Conservation (phyloP, 2,797 vertebrate species). For the Macroramphosus scolopax region DNA sequence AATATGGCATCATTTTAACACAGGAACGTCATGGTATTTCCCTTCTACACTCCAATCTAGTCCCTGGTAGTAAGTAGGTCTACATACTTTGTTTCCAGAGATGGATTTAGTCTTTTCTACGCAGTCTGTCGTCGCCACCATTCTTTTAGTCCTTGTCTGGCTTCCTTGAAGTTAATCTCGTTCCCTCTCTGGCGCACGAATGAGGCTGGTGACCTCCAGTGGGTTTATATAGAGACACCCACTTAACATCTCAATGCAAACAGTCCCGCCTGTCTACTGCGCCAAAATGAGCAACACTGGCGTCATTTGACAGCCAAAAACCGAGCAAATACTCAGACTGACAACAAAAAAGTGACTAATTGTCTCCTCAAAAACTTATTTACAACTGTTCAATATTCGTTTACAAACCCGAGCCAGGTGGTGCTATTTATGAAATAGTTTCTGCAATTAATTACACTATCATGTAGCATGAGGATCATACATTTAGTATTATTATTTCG, state of each 20-base stretch:
- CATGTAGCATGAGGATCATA: no score
- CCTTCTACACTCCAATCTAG: no score
- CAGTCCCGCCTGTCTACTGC: slow-evolving; percentile 50
- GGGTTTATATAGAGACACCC: slow-evolving; percentile 80
- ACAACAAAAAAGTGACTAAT: no score
- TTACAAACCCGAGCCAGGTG: no score
- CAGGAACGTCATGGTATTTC: neutral
- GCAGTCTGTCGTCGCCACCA: slow-evolving; percentile 72
- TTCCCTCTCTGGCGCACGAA: slow-evolving; percentile 19
- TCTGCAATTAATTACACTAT: no score
- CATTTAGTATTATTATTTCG: no score
- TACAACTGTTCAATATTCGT: no score
- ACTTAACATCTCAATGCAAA: slow-evolving; percentile 87
- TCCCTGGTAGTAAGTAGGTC: no score
- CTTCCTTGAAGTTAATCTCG: slow-evolving; percentile 31
- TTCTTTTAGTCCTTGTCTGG: slow-evolving; percentile 47
- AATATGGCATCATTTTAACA: neutral
- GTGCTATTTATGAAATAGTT: no score
- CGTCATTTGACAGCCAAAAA: slow-evolving; percentile 35
- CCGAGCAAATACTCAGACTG: slow-evolving; percentile 6
- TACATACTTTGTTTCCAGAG: slow-evolving; percentile 70
- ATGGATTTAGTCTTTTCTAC: slow-evolving; percentile 52
- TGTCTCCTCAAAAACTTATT: no score
- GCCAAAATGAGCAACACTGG: slow-evolving; percentile 52
- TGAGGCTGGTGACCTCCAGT: slow-evolving; percentile 41